Percentiles rank a stretch among this genome's conserved stretches.
Conservation (phyloP, 1,140 invertebrate genomes). For the Papilio polyxenes region DNA sequence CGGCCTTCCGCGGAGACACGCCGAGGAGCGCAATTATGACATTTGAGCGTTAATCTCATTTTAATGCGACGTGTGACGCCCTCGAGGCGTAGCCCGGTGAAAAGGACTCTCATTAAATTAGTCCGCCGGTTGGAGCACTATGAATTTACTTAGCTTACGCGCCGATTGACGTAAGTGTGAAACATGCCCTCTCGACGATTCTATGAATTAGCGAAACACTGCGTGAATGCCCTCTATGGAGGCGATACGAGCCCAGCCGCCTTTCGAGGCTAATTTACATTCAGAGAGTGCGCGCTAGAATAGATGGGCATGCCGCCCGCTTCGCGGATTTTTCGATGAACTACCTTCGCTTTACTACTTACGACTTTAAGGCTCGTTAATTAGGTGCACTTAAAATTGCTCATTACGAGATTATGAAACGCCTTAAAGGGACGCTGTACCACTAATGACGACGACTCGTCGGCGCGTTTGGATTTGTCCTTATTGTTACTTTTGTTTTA, state of each 20-base stretch:
- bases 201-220: constrained; percentile 74
- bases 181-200: constrained; percentile 71
- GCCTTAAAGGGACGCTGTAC: constrained; percentile 4
- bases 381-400: constrained; percentile 38
- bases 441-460: constrained; percentile 9
- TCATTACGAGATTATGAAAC: constrained; percentile 28
- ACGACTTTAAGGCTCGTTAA: constrained; percentile 27
- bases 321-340: constrained; percentile 42
- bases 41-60: constrained; percentile 75
- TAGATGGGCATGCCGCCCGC: constrained; percentile 36
- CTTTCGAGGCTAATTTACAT: constrained; percentile 65
- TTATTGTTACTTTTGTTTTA: constrained; percentile 10
- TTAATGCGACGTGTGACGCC: constrained; percentile 67
- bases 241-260: constrained; percentile 67
- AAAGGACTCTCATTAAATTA: constrained; percentile 78
- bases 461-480: neutral
- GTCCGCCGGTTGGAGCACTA: constrained; percentile 74
- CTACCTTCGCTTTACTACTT: constrained; percentile 31
- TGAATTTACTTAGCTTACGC: constrained; percentile 73
- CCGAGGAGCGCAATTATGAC: constrained; percentile 70
- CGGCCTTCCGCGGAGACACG: constrained; percentile 44
- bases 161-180: constrained; percentile 76
- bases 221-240: constrained; percentile 72
- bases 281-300: constrained; percentile 37
- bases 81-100: constrained; percentile 62